Conservation (phyloP, 2,888 invertebrate genomes). For the Caenorhabditis becei region DNA sequence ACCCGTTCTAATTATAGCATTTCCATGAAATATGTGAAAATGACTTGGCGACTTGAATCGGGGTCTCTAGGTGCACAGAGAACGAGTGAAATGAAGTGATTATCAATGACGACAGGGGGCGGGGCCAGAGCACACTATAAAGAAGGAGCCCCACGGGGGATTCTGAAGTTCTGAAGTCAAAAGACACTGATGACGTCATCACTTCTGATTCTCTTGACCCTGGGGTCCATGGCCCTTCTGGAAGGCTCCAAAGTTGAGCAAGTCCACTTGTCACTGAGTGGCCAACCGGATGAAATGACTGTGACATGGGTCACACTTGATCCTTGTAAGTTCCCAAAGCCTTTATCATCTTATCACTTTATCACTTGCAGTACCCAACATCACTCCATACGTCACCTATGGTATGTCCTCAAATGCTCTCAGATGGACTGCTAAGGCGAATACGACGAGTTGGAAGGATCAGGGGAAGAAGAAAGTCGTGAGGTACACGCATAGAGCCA, state of each 20-base stretch:
- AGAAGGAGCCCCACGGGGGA: not conserved
- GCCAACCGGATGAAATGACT: constrained; percentile 51
- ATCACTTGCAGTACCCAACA: constrained; percentile 34
- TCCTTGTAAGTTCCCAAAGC: constrained; percentile 46
- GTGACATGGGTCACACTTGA: constrained; percentile 63
- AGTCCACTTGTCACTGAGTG: constrained; percentile 58
- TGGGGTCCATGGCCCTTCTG: not conserved
- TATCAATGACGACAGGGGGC: constrained; percentile 23
- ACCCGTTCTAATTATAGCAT: constrained; percentile 36
- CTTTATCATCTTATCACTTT: not conserved
- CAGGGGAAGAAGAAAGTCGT: constrained; percentile 15
- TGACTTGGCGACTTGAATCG: constrained; percentile 14
- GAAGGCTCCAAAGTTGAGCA: constrained; percentile 44
- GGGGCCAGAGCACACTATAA: constrained; percentile 16
- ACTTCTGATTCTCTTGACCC: too few relatives aligned
- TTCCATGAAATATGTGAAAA: constrained; percentile 50
- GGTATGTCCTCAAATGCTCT: constrained; percentile 19
- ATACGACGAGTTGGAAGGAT: constrained; percentile 33
- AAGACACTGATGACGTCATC: not conserved
- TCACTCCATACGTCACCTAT: constrained; percentile 32
- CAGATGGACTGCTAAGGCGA: constrained; percentile 34
- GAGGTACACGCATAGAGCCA: constrained; percentile 52
- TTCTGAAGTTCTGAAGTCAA: not conserved
- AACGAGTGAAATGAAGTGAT: constrained; percentile 14
- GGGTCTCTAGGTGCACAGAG: not conserved